Conservation (phyloP, 2,888 invertebrate species). For the Eupeodes luniger region DNA sequence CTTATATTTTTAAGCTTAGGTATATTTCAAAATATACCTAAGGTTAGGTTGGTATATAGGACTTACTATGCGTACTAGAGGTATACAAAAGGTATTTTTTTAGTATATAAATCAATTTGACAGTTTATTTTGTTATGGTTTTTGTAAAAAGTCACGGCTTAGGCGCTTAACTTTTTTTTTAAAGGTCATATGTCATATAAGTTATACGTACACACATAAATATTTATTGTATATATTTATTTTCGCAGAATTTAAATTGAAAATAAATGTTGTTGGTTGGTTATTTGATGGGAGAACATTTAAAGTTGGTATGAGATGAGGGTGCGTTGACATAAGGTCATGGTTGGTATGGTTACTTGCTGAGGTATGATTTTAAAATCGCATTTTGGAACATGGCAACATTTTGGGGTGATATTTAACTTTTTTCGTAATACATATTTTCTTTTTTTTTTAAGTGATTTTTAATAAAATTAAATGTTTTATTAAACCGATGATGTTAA, state of each 20-base stretch:
- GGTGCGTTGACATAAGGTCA: not conserved
- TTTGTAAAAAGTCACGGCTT: not conserved
- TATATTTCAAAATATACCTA: not conserved
- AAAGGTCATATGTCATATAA: not conserved
- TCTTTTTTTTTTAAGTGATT: too few species aligned
- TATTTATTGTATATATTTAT: not conserved
- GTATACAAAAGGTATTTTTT: too few species aligned
- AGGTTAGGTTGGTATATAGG: too few species aligned
- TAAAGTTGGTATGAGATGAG: not conserved
- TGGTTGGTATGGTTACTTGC: too few species aligned
- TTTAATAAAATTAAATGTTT: too few species aligned
- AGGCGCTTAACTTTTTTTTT: not conserved
- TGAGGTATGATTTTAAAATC: too few species aligned
- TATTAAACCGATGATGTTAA: too few species aligned
- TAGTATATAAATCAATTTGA: not conserved
- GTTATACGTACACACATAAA: not conserved
- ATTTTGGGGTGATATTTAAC: too few species aligned
- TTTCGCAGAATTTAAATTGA: not conserved
- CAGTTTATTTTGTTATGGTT: not conserved
- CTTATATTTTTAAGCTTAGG: not conserved
- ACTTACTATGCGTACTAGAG: too few species aligned
- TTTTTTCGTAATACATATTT: too few species aligned
- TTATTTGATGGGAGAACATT: not conserved
- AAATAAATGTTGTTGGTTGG: not conserved
- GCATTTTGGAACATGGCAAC: too few species aligned